Base-by-base conservation (phyloP, 1,140 invertebrate species). In the Fopius arisanus region DNA sequence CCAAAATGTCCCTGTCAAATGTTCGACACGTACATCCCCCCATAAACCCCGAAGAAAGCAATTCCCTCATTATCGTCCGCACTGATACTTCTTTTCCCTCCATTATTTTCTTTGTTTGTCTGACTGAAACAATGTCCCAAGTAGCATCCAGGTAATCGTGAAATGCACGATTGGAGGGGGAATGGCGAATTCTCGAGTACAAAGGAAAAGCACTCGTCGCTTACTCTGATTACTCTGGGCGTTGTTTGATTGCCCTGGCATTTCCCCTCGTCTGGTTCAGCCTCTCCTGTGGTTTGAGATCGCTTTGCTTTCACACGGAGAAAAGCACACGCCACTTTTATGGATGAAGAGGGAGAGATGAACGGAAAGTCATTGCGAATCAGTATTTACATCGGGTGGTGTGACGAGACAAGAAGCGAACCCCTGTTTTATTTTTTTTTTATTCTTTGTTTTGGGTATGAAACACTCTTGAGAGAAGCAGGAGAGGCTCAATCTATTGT, bases 191-290 rank as follows among this genome's bases (percentile, higher is more conserved):
- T 68, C 26, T n/a, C 14, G 16, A 48, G 43, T 31, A 70, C 67
- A 70, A 70, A 72, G 62, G 37, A n/a, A 72, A 33, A 54, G 54
- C 54, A 59, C 37, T 40, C 43, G 62, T 40, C 62, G 59, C 70
- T 72, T 66, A 41, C 59, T 41, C 65, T 67, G 70, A 72, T 72
- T 72, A 72, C 62, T 72, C 54, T 43, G 59, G 43, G 54, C 19
- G 54, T 59, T 19, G 54, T 59, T 59, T 59, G 21, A 59, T 59
- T 59, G 54, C 54, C 54, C 54, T 23, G 7, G 54, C 23, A 23
- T 19, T 12, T 26, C 54, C 54, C 54, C 23, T 26, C 54, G 19
- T 59, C 54, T 59, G 14, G 21, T 26, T 23, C 54, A 26, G 9
- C 7, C 19, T 3, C 54, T 59, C 62, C 10, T 65, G 62, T 16